Base-by-base conservation (phyloP, 2,113 vertebrate genomes). In the Gnathochromis pfefferi region DNA sequence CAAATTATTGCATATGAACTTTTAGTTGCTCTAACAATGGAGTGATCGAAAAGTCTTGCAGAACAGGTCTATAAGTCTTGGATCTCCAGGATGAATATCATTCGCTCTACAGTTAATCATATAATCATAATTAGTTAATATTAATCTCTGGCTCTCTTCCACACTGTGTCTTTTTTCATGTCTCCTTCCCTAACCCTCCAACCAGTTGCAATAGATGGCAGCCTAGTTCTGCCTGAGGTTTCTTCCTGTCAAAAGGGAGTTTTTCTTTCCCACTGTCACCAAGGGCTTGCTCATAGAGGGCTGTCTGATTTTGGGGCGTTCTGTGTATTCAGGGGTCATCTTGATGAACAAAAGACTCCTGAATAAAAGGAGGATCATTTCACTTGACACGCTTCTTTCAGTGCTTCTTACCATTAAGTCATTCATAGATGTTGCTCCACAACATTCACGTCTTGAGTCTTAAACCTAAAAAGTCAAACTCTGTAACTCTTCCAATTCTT, bases 371-470 rank as follows among this genome's bases (percentile, higher is more conserved):
- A 68, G 8, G 12, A 23, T 42, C 21, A 26, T 73, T 73, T 73
- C 13, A 73, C 21, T 23, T 26, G 0, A 73, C 19, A 0, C 0
- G 21, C 21, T 70, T 70, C n/a, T 26, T 70, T 70, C n/a, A 70
- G n/a, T 42, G 38, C n/a, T 70, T 70, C n/a, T 70, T 70, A 70
- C 7, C 65, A 70, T 70, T 3, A 0, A 23, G 8, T 73, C 21
- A 47, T 75, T 75, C 23, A 47, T 23, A 47, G 40, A 23, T 75
- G 31, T 47, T 47, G 14, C 40, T 28, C 14, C 68, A 75, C 68
- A 75, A 47, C 23, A 7, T 47, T 75, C 68, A 1, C 0, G 14
- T 45, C 21, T 26, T 2, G 21, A 7, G 68, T 47, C 23, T 47
- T 17, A 2, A 28, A 23, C 42, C 68, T 47, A 45, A 47, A 5